A percentile compares a stretch with the other conserved stretches of the same genome.
Conservation (phyloP, 2,888 invertebrate genomes). For the Drosophila histrio region DNA sequence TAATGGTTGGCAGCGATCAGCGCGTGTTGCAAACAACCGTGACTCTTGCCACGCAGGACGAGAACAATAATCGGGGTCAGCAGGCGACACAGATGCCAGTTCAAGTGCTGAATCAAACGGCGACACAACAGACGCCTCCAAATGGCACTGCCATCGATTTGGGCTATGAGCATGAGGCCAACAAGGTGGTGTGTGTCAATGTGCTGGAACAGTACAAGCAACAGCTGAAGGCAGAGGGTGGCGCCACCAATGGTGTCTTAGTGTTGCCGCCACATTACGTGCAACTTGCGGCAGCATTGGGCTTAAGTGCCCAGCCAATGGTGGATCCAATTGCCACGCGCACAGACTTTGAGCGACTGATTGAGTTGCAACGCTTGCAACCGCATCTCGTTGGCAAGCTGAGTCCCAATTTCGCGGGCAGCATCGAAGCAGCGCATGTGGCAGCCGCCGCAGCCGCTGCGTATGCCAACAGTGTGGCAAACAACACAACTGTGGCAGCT, state of each 20-base stretch:
- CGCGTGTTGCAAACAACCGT: slow-evolving; percentile 34
- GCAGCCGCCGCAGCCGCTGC: slow-evolving; percentile 75
- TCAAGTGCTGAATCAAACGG: slow-evolving; percentile 12
- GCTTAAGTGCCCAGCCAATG: slow-evolving; percentile 81
- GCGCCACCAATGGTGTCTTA: slow-evolving; percentile 85
- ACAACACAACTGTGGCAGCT: slow-evolving; percentile 40
- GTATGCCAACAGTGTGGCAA: slow-evolving; percentile 72
- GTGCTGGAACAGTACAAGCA: slow-evolving; percentile 81
- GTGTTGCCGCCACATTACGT: slow-evolving; percentile 87
- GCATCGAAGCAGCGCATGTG: slow-evolving; percentile 76
- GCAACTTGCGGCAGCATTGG: slow-evolving; percentile 85
- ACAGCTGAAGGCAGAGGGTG: slow-evolving; percentile 71
- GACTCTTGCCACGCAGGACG: slow-evolving; percentile 69
- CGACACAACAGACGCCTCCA: slow-evolving; percentile 27
- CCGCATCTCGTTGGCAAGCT: slow-evolving; percentile 63
- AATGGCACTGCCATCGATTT: slow-evolving; percentile 56
- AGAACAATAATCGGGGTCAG: slow-evolving; percentile 82
- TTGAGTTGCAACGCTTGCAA: slow-evolving; percentile 81
- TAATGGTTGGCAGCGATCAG: slow-evolving; percentile 28
- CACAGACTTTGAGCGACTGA: slow-evolving; percentile 82
- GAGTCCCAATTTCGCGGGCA: slow-evolving; percentile 66
- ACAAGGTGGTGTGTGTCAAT: slow-evolving; percentile 72
- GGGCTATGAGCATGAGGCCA: slow-evolving; percentile 63
- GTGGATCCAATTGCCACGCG: slow-evolving; percentile 81
- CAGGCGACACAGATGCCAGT: slow-evolving; percentile 26